These are phyloP conservation scores for Drosophila dunni DNA, from an alignment of 1,140 invertebrate species.

Conservation along the genomic window DNA sequence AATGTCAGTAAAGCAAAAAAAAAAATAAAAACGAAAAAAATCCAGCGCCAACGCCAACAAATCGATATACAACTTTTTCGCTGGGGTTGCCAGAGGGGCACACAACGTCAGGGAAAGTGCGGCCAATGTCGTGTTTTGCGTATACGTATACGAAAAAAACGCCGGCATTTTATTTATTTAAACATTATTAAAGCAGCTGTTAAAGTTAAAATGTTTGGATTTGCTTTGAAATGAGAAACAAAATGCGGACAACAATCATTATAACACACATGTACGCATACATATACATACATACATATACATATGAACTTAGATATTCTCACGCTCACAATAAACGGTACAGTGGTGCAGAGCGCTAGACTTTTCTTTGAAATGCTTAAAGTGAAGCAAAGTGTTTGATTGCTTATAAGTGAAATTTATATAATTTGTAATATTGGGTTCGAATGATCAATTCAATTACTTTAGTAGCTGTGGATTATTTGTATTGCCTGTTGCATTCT, in stretches of 20 bases:
- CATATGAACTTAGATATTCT: conserved; percentile 39
- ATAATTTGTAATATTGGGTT: background rate
- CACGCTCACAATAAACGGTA: conserved; percentile 36
- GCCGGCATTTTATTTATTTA: conserved; percentile 42
- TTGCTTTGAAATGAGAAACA: conserved; percentile 57
- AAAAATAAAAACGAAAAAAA: conserved; percentile 12
- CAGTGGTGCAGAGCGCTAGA: conserved; percentile 39
- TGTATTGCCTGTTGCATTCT: conserved; percentile 29
- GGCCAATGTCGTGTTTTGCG: conserved; percentile 25
- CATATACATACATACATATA: conserved; percentile 29
- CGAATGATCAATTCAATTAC: background rate
- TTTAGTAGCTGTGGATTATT: conserved; percentile 7
- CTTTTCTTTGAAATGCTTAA: background rate
- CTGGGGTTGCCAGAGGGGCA: conserved; percentile 24
- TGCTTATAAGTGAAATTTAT: background rate
- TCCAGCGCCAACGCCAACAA: conserved; percentile 30
- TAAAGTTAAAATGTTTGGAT: conserved; percentile 71
- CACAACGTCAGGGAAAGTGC: conserved; percentile 24
- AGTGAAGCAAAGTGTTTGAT: background rate
- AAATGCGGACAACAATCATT: conserved; percentile 66
- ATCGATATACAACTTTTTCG: conserved; percentile 41
- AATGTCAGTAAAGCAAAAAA: conserved; percentile 39
- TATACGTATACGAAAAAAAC: conserved; percentile 18
- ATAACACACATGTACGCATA: conserved; percentile 34
- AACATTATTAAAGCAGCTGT: conserved; percentile 61